A percentile compares a stretch with the other conserved stretches of the same genome.
phyloP scores from a whole-genome alignment of 2,888 invertebrate species.

The Zele albiditarsus region DNA sequence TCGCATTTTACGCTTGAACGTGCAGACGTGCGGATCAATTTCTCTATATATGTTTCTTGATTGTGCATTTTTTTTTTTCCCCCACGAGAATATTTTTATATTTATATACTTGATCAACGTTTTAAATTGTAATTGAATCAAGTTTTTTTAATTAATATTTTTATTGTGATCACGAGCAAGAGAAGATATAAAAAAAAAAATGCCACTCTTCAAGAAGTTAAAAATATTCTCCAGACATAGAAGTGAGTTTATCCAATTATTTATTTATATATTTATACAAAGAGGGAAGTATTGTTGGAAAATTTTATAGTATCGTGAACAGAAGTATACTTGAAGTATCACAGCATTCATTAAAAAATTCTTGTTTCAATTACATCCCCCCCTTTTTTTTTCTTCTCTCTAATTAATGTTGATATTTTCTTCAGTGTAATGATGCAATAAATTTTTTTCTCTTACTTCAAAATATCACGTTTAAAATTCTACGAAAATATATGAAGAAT shows the following conservation, averaged over 20 bases:
- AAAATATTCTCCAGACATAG: slow-evolving; percentile 64
- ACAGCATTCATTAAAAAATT: too few relatives aligned
- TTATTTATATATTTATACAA: neutral
- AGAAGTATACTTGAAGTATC: too few relatives aligned
- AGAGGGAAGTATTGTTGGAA: neutral
- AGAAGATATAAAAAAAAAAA: slow-evolving; percentile 42
- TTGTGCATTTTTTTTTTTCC: neutral
- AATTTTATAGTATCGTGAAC: too few relatives aligned
- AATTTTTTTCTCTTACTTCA: too few relatives aligned
- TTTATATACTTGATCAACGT: neutral
- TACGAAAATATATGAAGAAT: neutral
- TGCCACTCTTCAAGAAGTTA: slow-evolving; percentile 69
- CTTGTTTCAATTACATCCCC: too few relatives aligned
- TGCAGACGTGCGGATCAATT: slow-evolving; percentile 44
- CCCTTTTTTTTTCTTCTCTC: too few relatives aligned
- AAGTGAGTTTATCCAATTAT: slow-evolving; percentile 60
- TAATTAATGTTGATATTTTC: too few relatives aligned
- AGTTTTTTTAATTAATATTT: slow-evolving; percentile 4
- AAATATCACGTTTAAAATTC: too few relatives aligned
- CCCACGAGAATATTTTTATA: neutral
- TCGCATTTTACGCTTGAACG: slow-evolving; percentile 45
- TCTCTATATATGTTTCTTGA: slow-evolving; percentile 11
- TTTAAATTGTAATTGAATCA: neutral
- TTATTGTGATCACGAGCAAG: slow-evolving; percentile 2
- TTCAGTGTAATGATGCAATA: too few relatives aligned